These are phyloP conservation scores for Callaeas wilsoni DNA, from an alignment of 2,113 vertebrate genomes.

Conservation along the genomic window DNA sequence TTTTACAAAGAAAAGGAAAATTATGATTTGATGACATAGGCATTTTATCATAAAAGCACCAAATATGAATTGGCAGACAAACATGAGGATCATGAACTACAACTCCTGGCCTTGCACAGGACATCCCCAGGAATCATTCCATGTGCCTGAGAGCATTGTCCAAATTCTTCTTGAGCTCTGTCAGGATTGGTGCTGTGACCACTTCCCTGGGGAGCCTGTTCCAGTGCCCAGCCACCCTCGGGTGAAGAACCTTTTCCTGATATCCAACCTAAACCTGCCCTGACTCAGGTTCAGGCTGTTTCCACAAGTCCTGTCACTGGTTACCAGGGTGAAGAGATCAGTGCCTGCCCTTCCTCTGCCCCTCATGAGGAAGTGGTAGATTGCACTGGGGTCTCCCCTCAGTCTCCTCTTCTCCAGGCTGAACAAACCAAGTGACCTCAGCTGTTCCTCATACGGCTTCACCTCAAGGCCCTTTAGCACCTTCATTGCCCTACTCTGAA, in stretches of 20 bases:
- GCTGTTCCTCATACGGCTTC: fast-evolving
- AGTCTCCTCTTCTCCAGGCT: not conserved
- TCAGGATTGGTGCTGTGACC: not conserved
- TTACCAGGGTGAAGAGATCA: not conserved
- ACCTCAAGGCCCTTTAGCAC: not conserved
- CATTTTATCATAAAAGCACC: not conserved
- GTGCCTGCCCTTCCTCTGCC: not conserved
- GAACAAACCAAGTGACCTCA: not conserved
- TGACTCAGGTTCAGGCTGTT: not conserved
- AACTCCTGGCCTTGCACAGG: not conserved
- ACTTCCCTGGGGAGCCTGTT: not conserved
- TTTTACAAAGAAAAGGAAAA: not conserved
- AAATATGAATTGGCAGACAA: not conserved
- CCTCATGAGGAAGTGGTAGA: fast-evolving
- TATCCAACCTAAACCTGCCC: fast-evolving
- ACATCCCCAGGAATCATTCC: not conserved
- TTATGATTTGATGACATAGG: not conserved
- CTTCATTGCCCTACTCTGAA: fast-evolving
- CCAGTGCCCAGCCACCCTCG: not conserved
- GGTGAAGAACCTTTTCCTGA: not conserved
- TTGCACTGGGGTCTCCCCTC: fast-evolving
- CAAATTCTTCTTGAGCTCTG: not conserved
- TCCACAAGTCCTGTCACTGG: not conserved
- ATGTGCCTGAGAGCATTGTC: not conserved
- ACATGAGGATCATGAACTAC: not conserved